Evolutionary conservation across 2,797 vertebrate genomes (phyloP).

Genomic region (Typhlichthys subterraneus): DNA sequence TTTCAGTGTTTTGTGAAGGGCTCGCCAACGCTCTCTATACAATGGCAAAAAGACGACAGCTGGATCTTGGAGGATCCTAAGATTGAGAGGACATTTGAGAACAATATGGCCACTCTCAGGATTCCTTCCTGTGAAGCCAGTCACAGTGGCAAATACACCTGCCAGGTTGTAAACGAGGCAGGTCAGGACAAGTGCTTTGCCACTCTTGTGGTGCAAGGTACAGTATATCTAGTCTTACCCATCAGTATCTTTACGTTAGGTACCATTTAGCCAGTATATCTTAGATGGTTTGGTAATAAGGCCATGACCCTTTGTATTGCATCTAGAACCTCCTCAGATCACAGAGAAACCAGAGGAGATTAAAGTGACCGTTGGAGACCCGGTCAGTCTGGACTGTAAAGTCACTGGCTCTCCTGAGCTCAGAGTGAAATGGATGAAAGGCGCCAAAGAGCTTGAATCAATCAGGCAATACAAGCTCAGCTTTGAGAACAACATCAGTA

Average conservation of each 20-base stretch:
- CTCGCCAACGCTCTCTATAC: constrained; percentile 86
- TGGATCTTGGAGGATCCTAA: constrained; percentile 89
- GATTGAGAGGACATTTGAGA: constrained; percentile 84
- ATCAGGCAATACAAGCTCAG: constrained; percentile 92
- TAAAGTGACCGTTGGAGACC: constrained; percentile 91
- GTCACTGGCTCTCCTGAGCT: constrained; percentile 93
- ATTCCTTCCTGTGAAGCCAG: constrained; percentile 82
- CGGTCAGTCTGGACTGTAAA: constrained; percentile 92
- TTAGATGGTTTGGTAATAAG: not conserved
- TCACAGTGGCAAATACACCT: constrained; percentile 90
- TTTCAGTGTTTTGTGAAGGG: constrained; percentile 87
- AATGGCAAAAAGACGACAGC: constrained; percentile 95
- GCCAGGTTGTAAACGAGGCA: constrained; percentile 93
- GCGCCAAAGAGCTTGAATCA: constrained; percentile 88
- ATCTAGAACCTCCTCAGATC: constrained; percentile 91
- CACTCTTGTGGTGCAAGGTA: constrained; percentile 93
- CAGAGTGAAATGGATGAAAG: constrained; percentile 92
- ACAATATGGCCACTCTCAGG: constrained; percentile 83
- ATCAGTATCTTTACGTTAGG: not conserved
- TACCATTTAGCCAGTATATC: not conserved
- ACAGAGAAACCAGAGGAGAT: constrained; percentile 90
- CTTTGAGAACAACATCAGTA: constrained; percentile 92
- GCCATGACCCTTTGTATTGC: constrained; percentile 32
- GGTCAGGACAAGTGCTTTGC: constrained; percentile 90
- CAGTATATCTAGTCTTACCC: constrained; percentile 27